phyloP scores from a whole-genome alignment of 2,113 vertebrate genomes.

The Haliaeetus leucogaster region DNA sequence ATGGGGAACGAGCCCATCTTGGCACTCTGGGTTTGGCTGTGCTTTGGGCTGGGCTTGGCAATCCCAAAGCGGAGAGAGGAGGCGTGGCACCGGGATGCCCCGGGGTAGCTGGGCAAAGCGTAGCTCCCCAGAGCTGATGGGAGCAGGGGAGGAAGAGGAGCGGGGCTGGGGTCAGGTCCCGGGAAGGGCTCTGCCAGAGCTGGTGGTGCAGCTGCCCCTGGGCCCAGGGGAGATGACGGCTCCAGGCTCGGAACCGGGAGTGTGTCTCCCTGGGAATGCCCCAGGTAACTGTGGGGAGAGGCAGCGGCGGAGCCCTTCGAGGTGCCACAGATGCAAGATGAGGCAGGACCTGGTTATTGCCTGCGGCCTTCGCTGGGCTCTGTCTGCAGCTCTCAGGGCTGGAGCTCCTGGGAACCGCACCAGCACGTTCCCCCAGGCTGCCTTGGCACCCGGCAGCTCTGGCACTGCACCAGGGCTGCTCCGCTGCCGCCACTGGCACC shows the following conservation, averaged over 20 bases:
- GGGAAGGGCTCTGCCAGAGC: background rate
- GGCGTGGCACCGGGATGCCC: background rate
- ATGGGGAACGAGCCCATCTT: background rate
- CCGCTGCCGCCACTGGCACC: background rate
- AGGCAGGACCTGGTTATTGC: background rate
- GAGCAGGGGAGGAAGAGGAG: background rate
- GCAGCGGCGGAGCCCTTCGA: background rate
- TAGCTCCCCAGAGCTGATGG: background rate
- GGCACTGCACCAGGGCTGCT: background rate
- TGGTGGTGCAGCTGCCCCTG: background rate
- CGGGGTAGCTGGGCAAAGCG: background rate
- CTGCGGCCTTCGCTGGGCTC: background rate
- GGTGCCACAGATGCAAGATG: background rate
- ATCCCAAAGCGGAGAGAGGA: background rate
- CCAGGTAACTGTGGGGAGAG: rapidly evolving
- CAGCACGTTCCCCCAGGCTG: rapidly evolving
- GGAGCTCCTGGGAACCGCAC: background rate
- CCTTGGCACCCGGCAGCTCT: background rate
- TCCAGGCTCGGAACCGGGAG: background rate
- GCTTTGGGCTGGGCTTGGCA: background rate
- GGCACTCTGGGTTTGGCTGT: rapidly evolving
- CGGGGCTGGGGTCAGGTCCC: rapidly evolving
- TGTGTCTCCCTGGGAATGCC: background rate
- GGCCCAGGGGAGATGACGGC: background rate
- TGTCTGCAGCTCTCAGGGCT: background rate